phyloP scores from a whole-genome alignment of 2,797 vertebrate genomes.

The Tolypeutes matacus region DNA sequence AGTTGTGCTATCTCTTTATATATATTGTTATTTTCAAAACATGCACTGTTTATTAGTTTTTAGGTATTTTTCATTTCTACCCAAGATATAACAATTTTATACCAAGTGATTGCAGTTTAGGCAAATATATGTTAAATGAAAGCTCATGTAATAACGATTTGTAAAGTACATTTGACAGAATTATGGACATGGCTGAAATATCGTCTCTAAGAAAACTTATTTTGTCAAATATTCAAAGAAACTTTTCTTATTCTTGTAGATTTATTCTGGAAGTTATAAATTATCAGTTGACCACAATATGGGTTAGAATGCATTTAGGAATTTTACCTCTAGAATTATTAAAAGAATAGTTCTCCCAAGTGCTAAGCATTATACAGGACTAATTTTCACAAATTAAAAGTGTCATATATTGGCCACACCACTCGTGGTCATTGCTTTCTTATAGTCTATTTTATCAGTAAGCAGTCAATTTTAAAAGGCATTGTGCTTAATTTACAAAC shows the following conservation, averaged over 20 bases:
- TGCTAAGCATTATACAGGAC: neutral
- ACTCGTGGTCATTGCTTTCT: neutral
- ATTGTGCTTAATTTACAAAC: neutral
- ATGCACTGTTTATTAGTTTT: too few species aligned
- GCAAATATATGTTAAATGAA: slow-evolving; percentile 82
- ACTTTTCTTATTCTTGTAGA: neutral
- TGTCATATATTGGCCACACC: neutral
- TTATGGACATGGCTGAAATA: slow-evolving; percentile 49
- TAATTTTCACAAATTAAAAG: neutral
- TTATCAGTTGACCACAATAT: neutral
- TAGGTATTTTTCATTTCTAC: too few species aligned
- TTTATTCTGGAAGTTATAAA: slow-evolving; percentile 3
- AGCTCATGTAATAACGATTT: slow-evolving; percentile 72
- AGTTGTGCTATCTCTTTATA: too few species aligned
- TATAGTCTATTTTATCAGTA: neutral
- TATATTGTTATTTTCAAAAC: neutral
- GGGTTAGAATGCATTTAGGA: neutral
- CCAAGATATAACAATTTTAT: slow-evolving; percentile 70
- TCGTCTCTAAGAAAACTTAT: slow-evolving; percentile 16
- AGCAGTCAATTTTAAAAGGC: slow-evolving; percentile 5
- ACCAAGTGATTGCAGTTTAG: slow-evolving; percentile 81
- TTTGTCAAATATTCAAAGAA: slow-evolving; percentile 72
- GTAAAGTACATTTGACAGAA: slow-evolving; percentile 52
- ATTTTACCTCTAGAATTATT: slow-evolving; percentile 10
- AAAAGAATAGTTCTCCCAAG: neutral